Percentiles rank a stretch among this genome's conserved stretches.
Conservation (phyloP, 2,888 invertebrate species). For the Epinotia brunnichana region DNA sequence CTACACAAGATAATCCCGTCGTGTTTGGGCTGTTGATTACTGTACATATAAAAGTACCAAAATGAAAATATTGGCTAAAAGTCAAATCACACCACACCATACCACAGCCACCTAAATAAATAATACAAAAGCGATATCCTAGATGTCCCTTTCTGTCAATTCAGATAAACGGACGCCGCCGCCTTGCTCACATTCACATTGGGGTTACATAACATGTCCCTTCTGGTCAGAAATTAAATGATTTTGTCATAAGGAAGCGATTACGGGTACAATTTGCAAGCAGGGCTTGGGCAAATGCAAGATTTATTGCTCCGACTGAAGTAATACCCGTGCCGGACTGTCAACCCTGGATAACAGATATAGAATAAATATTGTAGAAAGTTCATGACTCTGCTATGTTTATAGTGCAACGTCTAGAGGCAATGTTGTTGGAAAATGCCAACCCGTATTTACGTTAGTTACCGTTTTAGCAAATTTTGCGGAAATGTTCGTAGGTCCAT, state of each 20-base stretch:
- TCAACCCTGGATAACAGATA: slow-evolving; percentile 34
- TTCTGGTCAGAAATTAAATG: slow-evolving; percentile 38
- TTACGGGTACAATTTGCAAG: slow-evolving; percentile 42
- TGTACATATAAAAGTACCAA: too few relatives aligned
- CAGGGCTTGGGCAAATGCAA: slow-evolving; percentile 29
- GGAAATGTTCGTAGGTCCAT: not conserved
- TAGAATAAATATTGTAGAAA: slow-evolving; percentile 35
- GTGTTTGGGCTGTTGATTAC: too few relatives aligned
- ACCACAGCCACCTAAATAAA: too few relatives aligned
- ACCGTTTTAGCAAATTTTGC: not conserved
- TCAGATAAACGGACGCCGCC: too few relatives aligned
- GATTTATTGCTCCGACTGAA: slow-evolving; percentile 36
- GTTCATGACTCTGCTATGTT: slow-evolving; percentile 18
- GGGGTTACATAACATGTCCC: slow-evolving; percentile 25
- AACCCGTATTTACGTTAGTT: not conserved
- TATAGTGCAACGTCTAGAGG: not conserved
- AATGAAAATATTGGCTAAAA: too few relatives aligned
- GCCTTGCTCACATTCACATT: not conserved
- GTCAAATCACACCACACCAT: too few relatives aligned
- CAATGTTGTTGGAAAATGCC: not conserved
- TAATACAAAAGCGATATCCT: too few relatives aligned
- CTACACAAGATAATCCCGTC: too few relatives aligned
- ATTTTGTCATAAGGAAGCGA: slow-evolving; percentile 43
- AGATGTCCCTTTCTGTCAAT: too few relatives aligned
- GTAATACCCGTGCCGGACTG: slow-evolving; percentile 32